Evolutionary conservation across 2,888 invertebrate genomes (phyloP), one percentile per base, ranked within the genome.

Genomic region (Stenodera caucasica): DNA sequence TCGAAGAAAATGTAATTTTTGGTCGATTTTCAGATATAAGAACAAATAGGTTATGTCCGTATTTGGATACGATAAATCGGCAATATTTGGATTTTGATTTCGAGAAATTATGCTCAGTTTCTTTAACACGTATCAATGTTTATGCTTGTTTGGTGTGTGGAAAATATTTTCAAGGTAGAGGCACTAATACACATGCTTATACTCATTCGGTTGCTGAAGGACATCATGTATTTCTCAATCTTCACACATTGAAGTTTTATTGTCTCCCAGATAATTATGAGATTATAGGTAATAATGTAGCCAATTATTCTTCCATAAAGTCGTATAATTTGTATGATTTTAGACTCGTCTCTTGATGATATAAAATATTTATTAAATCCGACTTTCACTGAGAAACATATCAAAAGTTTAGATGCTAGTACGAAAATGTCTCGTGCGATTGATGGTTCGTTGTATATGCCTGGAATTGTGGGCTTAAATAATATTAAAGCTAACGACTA

Each of bases 401-500:
- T 99, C 57, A 80, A 80, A n/a, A 86, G 86, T 57, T 78, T 99
- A 70, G 97, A 98, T 75, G 81, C 80, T 7, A 89, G 87, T 75
- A 88, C 90, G 7, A 97, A 96, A 79, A 85, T 94, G 81, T 96
- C 94, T 0, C 84, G 98, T 74, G 98, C 99, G 0, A 96, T 96
- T 67, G 98, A 99, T 81, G 97, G 97, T 9, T 94, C 95, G 0
- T 88, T 96, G 78, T 99, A 99, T 80, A 88, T 94, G 77, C 98
- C 98, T 2, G 99, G 97, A 59, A 96, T 99, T 74, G 97, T 99
- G 18, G 97, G 97, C 0, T 84, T 99, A 53, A 99, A 99, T 78
- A 99, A 99, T 79, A 99, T 99, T 71, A 99, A 99, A 82, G 98
- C 97, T 3, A 99, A 99, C 82, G 99, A 99, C 81, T 99, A 99